Percentiles rank a stretch among this genome's conserved stretches.
Conservation (phyloP, 2,113 vertebrate genomes). For the Salvelinus fontinalis region DNA sequence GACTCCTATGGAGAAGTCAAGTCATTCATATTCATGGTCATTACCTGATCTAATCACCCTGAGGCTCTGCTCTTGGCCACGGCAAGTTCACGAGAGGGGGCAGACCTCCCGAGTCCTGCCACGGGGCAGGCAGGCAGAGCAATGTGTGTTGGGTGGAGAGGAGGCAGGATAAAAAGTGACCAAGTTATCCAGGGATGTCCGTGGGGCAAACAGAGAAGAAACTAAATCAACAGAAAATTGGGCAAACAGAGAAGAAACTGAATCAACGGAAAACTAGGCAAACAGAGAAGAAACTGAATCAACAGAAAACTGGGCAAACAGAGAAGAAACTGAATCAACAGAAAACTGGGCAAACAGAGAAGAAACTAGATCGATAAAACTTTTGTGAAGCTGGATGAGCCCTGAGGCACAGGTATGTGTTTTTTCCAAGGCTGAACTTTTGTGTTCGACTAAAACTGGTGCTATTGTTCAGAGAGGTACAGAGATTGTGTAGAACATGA, state of each 20-base stretch:
- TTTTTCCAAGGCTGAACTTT: too few species aligned
- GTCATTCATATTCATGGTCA: slow-evolving; percentile 25
- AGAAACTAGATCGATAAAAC: background rate
- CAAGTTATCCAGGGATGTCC: background rate
- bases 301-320: background rate
- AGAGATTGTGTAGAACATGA: too few species aligned
- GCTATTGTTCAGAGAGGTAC: slow-evolving; percentile 25
- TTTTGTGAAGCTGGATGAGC: background rate
- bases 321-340: background rate
- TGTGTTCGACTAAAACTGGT: slow-evolving; percentile 55
- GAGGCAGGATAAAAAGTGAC: background rate
- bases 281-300: background rate
- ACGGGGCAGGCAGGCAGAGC: too few species aligned
- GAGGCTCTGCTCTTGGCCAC: slow-evolving; percentile 9
- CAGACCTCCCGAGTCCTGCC: too few species aligned
- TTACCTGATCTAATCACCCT: background rate
- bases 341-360: background rate
- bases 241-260: background rate
- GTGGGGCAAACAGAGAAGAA: background rate
- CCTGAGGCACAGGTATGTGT: too few species aligned
- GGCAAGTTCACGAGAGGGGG: background rate
- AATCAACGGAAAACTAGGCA: background rate
- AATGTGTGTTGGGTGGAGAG: background rate
- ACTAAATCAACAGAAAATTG: background rate
- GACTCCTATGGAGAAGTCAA: background rate